phyloP scores from a whole-genome alignment of 2,113 vertebrate species.

The Ardeotis arabs region DNA sequence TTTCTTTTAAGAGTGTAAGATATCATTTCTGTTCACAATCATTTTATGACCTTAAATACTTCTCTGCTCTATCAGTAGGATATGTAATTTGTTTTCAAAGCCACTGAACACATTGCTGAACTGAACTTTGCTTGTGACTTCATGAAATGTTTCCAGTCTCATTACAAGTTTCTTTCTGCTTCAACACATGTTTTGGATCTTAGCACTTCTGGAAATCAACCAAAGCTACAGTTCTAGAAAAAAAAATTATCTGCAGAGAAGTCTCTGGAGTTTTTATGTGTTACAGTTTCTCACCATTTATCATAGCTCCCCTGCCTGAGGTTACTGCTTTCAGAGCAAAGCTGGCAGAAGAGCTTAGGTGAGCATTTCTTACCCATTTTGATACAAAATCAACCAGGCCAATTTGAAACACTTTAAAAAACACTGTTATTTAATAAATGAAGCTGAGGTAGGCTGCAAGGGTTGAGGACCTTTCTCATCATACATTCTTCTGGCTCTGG shows the following conservation, averaged over 20 bases:
- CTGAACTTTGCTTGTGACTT: neutral
- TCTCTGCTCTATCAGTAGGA: neutral
- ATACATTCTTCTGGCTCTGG: neutral
- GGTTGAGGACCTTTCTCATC: neutral
- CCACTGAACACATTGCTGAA: neutral
- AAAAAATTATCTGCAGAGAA: neutral
- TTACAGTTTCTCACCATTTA: slow-evolving; percentile 7
- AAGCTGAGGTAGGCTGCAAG: neutral
- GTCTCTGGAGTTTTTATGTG: neutral
- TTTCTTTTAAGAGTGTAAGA: neutral
- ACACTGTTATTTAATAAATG: neutral
- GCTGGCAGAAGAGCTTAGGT: neutral
- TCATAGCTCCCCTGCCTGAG: neutral
- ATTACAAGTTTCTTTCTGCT: slow-evolving; percentile 2
- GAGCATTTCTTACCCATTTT: neutral
- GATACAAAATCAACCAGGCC: neutral
- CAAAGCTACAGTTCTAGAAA: neutral
- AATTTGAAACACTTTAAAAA: neutral
- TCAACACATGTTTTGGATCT: slow-evolving; percentile 13
- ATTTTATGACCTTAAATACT: neutral
- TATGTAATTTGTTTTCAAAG: neutral
- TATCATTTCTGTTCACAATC: neutral
- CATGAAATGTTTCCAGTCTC: neutral
- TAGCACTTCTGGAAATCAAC: slow-evolving; percentile 20
- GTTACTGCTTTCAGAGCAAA: neutral